A percentile compares a stretch with the other conserved stretches of the same genome.
These are phyloP conservation scores for Orchesella flavescens DNA, from an alignment of 2,888 invertebrate genomes.

Conservation along the genomic window DNA sequence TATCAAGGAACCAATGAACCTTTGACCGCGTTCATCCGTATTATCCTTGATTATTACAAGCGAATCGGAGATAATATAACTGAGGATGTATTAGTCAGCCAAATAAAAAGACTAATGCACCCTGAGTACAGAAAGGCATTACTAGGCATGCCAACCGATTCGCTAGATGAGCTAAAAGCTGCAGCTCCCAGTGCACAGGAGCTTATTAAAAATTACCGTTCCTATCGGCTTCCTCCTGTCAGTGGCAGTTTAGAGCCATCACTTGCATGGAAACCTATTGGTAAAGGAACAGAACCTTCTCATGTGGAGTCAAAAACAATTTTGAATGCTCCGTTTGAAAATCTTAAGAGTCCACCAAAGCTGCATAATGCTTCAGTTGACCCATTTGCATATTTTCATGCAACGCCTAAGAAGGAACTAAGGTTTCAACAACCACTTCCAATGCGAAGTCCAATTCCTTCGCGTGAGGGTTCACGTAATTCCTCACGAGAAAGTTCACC, in stretches of 20 bases:
- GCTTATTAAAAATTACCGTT: conserved; percentile 8
- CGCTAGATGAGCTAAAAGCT: conserved; percentile 12
- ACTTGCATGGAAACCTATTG: conserved; percentile 31
- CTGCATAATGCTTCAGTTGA: conserved; percentile 11
- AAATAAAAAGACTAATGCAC: conserved; percentile 24
- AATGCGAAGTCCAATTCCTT: not conserved
- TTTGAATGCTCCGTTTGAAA: not conserved
- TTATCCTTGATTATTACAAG: conserved; percentile 48
- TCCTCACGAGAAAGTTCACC: no score
- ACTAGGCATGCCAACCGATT: conserved; percentile 12
- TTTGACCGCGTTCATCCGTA: conserved; percentile 43
- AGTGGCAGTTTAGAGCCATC: conserved; percentile 20
- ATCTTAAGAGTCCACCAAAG: not conserved
- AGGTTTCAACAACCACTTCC: no score
- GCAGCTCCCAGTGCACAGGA: conserved; percentile 39
- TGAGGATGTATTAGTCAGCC: conserved; percentile 6
- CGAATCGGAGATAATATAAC: conserved; percentile 24
- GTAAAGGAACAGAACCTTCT: no score
- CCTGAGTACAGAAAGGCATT: conserved; percentile 37
- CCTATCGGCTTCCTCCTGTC: conserved; percentile 9
- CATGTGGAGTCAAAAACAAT: no score
- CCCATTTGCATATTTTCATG: conserved; percentile 1
- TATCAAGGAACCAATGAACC: conserved; percentile 55
- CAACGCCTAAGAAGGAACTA: not conserved
- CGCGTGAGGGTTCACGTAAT: no score